Evolutionary conservation across 2,113 vertebrate genomes (phyloP).

Genomic region (Anser brachyrhynchus): DNA sequence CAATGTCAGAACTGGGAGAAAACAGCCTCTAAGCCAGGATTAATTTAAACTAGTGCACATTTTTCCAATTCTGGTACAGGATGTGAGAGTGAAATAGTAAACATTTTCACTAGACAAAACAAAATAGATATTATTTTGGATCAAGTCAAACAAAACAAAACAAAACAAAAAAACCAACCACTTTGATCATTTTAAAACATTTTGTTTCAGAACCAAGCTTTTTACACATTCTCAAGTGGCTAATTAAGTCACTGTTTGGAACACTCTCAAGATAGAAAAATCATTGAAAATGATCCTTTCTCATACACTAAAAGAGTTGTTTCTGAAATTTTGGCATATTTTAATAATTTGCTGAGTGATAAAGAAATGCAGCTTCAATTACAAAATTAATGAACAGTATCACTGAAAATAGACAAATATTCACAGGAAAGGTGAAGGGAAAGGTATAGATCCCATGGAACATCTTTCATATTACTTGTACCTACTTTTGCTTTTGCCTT

Average conservation of each 20-base stretch:
- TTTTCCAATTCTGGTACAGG: background rate
- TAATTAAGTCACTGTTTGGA: constrained; percentile 35
- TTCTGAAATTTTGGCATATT: background rate
- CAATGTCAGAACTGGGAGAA: background rate
- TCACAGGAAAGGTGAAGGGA: background rate
- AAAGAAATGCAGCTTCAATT: background rate
- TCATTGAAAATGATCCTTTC: background rate
- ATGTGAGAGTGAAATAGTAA: background rate
- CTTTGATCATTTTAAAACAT: background rate
- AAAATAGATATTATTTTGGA: constrained; percentile 11
- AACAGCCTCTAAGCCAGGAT: background rate
- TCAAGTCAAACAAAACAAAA: background rate
- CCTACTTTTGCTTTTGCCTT: background rate
- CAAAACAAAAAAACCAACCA: background rate
- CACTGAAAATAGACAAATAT: background rate
- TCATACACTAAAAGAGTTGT: background rate
- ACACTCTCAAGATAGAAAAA: background rate
- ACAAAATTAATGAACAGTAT: background rate
- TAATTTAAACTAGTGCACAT: constrained; percentile 9
- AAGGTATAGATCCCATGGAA: background rate
- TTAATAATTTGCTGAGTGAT: background rate
- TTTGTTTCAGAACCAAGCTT: background rate
- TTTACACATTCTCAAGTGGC: background rate
- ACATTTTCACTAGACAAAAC: constrained; percentile 4
- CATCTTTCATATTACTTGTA: background rate